A percentile compares a stretch with the other conserved stretches of the same genome.
Conservation (phyloP, 2,797 vertebrate genomes). For the Euphonia xanthogaster region DNA sequence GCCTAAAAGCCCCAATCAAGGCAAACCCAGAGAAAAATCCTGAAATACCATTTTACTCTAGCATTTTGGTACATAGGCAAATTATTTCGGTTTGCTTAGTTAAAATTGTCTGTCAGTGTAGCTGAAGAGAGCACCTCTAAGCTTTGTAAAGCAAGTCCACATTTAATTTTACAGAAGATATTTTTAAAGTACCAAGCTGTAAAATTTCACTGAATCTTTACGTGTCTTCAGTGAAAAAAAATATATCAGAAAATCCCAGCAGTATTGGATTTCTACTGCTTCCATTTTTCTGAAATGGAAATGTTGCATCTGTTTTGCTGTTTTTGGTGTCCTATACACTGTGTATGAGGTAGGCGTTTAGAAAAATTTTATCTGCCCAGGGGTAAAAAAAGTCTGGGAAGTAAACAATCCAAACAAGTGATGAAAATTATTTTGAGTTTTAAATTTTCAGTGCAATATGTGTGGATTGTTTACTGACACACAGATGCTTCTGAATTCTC, state of each 20-base stretch:
- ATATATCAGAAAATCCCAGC: background rate
- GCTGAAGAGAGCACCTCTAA: background rate
- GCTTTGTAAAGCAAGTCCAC: background rate
- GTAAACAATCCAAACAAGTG: background rate
- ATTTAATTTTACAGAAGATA: background rate
- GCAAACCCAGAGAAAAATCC: background rate
- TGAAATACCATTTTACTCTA: background rate
- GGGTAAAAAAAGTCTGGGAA: background rate
- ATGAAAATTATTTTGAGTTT: background rate
- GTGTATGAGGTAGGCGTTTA: background rate
- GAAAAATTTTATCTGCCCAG: background rate
- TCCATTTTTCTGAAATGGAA: background rate
- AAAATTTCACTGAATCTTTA: background rate
- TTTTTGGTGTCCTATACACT: background rate
- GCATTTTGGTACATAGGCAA: background rate
- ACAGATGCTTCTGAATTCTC: background rate
- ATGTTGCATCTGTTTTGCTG: background rate
- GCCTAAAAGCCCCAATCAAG: background rate
- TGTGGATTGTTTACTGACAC: background rate
- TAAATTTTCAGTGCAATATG: background rate
- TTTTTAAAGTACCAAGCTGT: background rate
- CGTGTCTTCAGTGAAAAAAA: background rate
- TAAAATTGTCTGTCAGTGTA: background rate
- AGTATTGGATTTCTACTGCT: background rate
- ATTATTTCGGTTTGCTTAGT: background rate